These are phyloP conservation scores for Lordiphosa fenestrarum DNA, from an alignment of 2,888 invertebrate species.

Conservation along the genomic window DNA sequence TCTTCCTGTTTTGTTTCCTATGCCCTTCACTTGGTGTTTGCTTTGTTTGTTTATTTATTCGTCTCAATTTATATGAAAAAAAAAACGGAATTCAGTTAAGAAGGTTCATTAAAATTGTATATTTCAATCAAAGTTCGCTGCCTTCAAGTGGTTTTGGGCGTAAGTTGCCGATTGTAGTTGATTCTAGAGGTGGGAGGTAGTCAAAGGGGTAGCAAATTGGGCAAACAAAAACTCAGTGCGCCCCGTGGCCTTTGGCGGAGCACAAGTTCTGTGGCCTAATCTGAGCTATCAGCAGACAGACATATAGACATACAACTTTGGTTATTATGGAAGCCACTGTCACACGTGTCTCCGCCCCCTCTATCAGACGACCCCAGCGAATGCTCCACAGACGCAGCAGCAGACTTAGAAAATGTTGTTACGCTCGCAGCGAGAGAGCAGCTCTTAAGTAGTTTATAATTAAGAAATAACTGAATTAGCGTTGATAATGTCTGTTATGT, in stretches of 20 bases:
- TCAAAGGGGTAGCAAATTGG: conserved; percentile 24
- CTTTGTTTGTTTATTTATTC: conserved; percentile 48
- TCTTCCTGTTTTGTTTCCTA: conserved; percentile 31
- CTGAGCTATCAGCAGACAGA: conserved; percentile 64
- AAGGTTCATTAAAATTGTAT: conserved; percentile 72
- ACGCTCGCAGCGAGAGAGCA: conserved; percentile 55
- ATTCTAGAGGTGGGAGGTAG: not conserved
- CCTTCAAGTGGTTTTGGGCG: conserved; percentile 26
- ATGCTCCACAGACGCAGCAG: conserved; percentile 4
- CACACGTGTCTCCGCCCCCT: conserved; percentile 63
- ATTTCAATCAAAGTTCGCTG: conserved; percentile 72
- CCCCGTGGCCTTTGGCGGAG: conserved; percentile 2
- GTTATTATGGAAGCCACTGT: conserved; percentile 58
- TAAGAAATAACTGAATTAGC: conserved; percentile 78
- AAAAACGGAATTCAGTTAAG: conserved; percentile 19
- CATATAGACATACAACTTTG: conserved; percentile 44
- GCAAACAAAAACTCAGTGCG: conserved; percentile 10
- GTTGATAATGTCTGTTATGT: conserved; percentile 73
- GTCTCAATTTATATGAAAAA: conserved; percentile 22
- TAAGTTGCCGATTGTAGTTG: conserved; percentile 32
- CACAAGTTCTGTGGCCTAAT: conserved; percentile 44
- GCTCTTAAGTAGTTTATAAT: conserved; percentile 76
- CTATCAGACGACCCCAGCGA: conserved; percentile 12
- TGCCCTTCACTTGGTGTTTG: conserved; percentile 32
- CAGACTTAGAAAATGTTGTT: conserved; percentile 58